Evolutionary conservation across 2,113 vertebrate species (phyloP), one percentile per base, ranked within the genome.

Genomic region (Melozone crissalis): DNA sequence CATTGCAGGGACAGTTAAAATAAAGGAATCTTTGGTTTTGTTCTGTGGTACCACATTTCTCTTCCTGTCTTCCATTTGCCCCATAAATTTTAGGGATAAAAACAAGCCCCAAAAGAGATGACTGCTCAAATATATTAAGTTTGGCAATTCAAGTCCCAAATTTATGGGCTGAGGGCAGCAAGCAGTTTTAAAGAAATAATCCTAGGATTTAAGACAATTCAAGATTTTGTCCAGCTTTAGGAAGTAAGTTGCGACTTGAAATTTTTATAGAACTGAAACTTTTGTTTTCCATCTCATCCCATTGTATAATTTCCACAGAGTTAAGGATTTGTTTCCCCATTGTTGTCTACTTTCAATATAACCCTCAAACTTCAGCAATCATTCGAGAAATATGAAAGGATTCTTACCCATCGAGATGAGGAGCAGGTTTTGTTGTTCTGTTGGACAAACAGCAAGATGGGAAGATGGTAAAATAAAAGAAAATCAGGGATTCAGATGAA

Each of bases 371-470:
- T 52, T 57, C 37, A 84, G 35, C 7, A 37, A 54, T 17, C 10
- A 27, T 4, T 71, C 15, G 39, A 85, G 22, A 63, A 85, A 79
- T 5, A 16, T 9, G n/a, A 75, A 76, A 88, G 73, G 55, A 47
- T 69, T 84, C 98, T 96, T 98, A 99, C 99, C 99, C 99, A 93
- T 99, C 99, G 3, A 99, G 98, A 95, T 99, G 99, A 83, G 99
- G 99, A 54, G 99, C 99, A 85, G 97, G 98, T 96, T 99, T 99
- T 49, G 99, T 99, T 78, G 99, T 99, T 97, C 99, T 99, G 98
- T 97, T 97, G 86, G 87, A 96, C 93, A 95, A 95, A 97, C 95
- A 96, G 91, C 98, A 98, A 96, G 94, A 98, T 97, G 94, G 91
- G 84, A 96, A 91, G 96, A 95, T 63, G 87, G 91, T 94, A 73